Base-by-base conservation (phyloP, 2,888 invertebrate species). In the Drosophila algonquin region DNA sequence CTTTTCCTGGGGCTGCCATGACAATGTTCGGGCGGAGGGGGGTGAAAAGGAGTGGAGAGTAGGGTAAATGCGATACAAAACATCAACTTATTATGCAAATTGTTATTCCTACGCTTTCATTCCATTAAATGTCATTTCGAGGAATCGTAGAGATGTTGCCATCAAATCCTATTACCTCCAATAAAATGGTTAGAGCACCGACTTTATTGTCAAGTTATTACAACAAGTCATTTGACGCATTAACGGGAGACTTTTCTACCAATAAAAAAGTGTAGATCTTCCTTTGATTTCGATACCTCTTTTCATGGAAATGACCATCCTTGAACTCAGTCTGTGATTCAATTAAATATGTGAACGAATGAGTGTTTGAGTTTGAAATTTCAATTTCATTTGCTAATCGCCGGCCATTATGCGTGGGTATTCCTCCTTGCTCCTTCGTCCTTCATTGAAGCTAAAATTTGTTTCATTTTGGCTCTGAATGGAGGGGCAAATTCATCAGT, bases 31-130 rank as follows among this genome's bases (percentile, higher is more conserved):
- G 24, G 4, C 24, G n/a, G n/a, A n/a, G 14, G 14, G 14, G n/a
- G n/a, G n/a, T n/a, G n/a, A 5, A 14, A 35, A 12, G 5, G 40
- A 27, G 18, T 47, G 44, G 14, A 60, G 57, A 55, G 57, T 21
- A 47, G 46, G 45, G 35, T 32, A 52, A 64, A 64, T 57, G 55
- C 53, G 65, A 73, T 75, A 69, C 63, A 79, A 67, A 74, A 86
- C 79, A 83, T 81, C 81, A 71, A 74, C 79, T 69, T 83, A 81
- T 83, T 83, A 86, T 86, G 83, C 79, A 83, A 86, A 83, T 83
- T 83, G 83, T 81, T 81, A 79, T 83, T 79, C 74, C n/a, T 72
- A 78, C 70, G 74, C 72, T 74, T 78, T 76, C 60, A 68, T 70
- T 46, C 70, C 78, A 77, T 73, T 62, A 45, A 75, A 81, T 63